A percentile compares a stretch with the other conserved stretches of the same genome.
phyloP scores from a whole-genome alignment of 1,140 invertebrate species.

The Diabrotica virgifera region DNA sequence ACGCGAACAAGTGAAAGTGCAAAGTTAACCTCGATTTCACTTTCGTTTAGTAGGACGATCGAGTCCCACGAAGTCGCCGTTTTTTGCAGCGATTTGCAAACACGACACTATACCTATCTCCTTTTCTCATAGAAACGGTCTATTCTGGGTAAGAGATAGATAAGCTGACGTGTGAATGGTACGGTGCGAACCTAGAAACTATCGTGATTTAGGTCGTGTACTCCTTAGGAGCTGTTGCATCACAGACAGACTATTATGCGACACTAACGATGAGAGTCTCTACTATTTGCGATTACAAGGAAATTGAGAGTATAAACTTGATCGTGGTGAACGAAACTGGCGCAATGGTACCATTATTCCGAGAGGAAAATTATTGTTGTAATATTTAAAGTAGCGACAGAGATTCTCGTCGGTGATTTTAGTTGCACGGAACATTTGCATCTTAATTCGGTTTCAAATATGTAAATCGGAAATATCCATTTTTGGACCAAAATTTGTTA shows the following conservation, averaged over 20 bases:
- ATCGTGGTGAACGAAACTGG: conserved; percentile 10
- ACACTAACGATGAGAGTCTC: conserved; percentile 29
- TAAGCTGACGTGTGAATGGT: conserved; percentile 18
- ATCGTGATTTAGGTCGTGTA: conserved; percentile 47
- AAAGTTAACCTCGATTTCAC: conserved; percentile 51
- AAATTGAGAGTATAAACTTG: conserved; percentile 26
- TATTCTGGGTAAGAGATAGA: conserved; percentile 22
- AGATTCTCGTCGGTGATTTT: no score
- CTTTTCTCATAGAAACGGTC: conserved; percentile 17
- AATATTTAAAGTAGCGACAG: no score
- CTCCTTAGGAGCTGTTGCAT: conserved; percentile 44
- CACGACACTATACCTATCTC: conserved; percentile 28
- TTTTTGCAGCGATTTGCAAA: conserved; percentile 37
- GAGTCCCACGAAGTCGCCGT: conserved; percentile 46
- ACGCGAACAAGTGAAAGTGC: conserved; percentile 50
- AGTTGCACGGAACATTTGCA: no score
- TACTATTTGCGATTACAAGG: conserved; percentile 23
- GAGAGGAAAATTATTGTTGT: no score
- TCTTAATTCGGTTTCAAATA: no score
- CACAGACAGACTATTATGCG: conserved; percentile 43
- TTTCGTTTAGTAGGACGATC: conserved; percentile 51
- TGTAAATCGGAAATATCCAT: no score
- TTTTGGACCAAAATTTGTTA: no score
- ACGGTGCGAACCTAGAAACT: conserved; percentile 41
- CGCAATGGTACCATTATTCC: not conserved